Evolutionary conservation across 1,140 invertebrate genomes (phyloP), one percentile per base, ranked within the genome.

Genomic region (Anthonomus grandis): DNA sequence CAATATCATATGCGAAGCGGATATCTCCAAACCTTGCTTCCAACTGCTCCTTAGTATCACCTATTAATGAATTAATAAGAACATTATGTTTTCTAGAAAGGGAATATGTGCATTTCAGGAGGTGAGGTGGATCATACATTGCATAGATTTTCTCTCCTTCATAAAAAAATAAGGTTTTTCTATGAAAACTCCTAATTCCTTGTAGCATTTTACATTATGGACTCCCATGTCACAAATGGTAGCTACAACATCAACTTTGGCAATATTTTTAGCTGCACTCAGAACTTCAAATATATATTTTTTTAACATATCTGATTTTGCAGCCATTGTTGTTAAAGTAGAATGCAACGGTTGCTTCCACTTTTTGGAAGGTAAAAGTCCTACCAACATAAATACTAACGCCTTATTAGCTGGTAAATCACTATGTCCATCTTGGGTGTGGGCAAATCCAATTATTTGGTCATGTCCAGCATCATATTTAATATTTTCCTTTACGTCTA

Each of bases 161-260:
- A 13, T 5, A 18, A 6, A 12, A 31, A 47, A 47, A 19, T 13
- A 47, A 47, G 45, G 45, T 13, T 4, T 31, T 3, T 47, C 45
- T 9, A 47, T 27, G 4, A 25, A 27, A 27, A 49, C 46, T 8
- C 46, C 46, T 24, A 49, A 36, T 2, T 49, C 18, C 37, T 49
- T 22, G 37, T 15, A n/a, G 31, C 27, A 36, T 49, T 49, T 49
- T 4, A 49, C 46, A 36, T 49, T 49, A 13, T 49, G 3, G 4
- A 37, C 46, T 36, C 55, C 60, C 55, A 58, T 59, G 25, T 62
- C 48, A 41, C 56, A 62, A 41, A 62, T 54, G 10, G 50, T 47
- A 13, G 48, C 25, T 42, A 62, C 56, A 39, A 62, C 49, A 47
- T 62, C 25, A 5, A 59, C 39, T 21, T 52, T n/a, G 5, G 37